phyloP scores from a whole-genome alignment of 2,113 vertebrate genomes.

The Zosterops borbonicus region DNA sequence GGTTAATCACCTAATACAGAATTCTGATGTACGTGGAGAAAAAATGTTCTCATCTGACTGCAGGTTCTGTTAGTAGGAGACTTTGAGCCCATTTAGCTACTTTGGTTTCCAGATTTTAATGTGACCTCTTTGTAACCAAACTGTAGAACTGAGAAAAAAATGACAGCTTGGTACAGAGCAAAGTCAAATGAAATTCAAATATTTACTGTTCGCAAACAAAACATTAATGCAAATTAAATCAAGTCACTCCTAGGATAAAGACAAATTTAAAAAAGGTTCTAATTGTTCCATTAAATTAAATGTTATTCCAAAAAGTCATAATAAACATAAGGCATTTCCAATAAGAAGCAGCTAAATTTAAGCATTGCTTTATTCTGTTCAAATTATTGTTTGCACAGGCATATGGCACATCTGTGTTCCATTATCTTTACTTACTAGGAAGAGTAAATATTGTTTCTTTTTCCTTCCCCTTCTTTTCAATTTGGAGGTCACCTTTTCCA shows the following conservation, averaged over 20 bases:
- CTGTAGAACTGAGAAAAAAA: background rate
- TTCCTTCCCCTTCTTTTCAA: background rate
- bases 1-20: background rate
- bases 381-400: background rate
- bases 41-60: background rate
- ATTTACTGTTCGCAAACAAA: conserved; percentile 15
- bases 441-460: background rate
- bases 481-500: background rate
- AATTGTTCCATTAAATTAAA: conserved; percentile 8
- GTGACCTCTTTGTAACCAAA: background rate
- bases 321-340: background rate
- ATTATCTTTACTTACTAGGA: background rate
- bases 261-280: background rate
- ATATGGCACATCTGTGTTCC: background rate
- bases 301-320: background rate
- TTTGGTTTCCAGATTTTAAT: background rate
- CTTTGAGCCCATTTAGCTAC: background rate
- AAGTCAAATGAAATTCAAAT: conserved; percentile 28
- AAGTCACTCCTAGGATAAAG: background rate
- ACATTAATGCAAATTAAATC: background rate
- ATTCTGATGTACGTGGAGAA: background rate
- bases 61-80: background rate
- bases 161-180: background rate
- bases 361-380: background rate
- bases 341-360: background rate